Conservation (phyloP, 2,888 invertebrate genomes). For the Luperina testacea region DNA sequence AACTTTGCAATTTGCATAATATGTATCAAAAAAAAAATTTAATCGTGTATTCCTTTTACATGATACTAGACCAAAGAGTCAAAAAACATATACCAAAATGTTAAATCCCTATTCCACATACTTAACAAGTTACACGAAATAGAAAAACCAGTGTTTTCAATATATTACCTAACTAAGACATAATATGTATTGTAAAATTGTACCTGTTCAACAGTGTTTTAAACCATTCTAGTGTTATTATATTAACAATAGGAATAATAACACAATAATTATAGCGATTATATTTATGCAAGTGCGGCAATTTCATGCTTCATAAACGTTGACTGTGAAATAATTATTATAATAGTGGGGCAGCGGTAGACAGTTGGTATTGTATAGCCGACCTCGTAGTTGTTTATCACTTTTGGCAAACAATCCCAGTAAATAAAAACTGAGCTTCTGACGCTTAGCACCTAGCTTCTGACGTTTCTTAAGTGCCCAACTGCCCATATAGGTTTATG, state of each 20-base stretch:
- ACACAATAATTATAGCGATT: conserved; percentile 42
- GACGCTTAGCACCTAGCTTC: background rate
- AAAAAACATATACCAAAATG: no score
- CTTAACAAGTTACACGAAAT: no score
- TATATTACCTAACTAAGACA: background rate
- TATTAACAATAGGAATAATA: conserved; percentile 29
- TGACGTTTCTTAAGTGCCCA: background rate
- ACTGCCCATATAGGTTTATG: background rate
- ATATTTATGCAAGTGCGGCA: conserved; percentile 45
- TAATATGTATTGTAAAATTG: conserved; percentile 2
- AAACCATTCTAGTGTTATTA: conserved; percentile 23
- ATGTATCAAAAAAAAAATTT: no score
- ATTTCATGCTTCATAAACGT: conserved; percentile 62
- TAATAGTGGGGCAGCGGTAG: conserved; percentile 47
- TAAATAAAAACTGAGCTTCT: background rate
- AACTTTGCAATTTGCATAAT: no score
- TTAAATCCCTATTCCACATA: no score
- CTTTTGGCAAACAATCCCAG: background rate
- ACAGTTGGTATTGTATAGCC: background rate
- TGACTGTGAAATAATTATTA: conserved; percentile 61
- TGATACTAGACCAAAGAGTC: no score
- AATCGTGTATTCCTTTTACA: no score
- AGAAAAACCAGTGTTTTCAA: no score
- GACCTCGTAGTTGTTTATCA: background rate
- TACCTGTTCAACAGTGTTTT: conserved; percentile 3